These are phyloP conservation scores for Phragmatobia fuliginosa DNA, from an alignment of 2,888 invertebrate species.

Conservation along the genomic window DNA sequence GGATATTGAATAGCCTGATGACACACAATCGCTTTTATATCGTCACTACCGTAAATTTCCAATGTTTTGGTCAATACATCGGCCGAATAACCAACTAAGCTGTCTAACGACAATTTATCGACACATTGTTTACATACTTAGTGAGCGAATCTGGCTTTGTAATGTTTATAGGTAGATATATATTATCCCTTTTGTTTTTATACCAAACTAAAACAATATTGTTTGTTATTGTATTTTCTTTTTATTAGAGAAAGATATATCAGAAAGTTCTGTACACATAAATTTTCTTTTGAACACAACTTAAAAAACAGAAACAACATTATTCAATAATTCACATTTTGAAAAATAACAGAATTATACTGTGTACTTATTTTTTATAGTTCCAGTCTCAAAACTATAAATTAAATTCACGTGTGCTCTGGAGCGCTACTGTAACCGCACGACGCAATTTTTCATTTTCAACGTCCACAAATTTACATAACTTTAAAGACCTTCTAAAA, in stretches of 20 bases:
- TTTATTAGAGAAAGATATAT: constrained; percentile 32
- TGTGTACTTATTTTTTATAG: constrained; percentile 28
- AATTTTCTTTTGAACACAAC: constrained; percentile 4
- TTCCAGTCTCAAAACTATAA: constrained; percentile 34
- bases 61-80: constrained; percentile 43
- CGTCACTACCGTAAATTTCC: constrained; percentile 49
- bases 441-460: constrained; percentile 43
- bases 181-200: constrained; percentile 45
- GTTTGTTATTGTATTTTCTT: constrained; percentile 38
- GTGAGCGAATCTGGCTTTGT: constrained; percentile 42
- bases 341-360: constrained; percentile 48
- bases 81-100: constrained; percentile 50
- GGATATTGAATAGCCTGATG: constrained; percentile 48
- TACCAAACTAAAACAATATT: constrained; percentile 42
- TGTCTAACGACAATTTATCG: constrained; percentile 52
- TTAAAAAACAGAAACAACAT: background rate
- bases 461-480: constrained; percentile 36
- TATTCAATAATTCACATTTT: constrained; percentile 13
- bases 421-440: constrained; percentile 31
- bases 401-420: constrained; percentile 39
- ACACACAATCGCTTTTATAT: constrained; percentile 50
- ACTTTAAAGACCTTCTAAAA: constrained; percentile 37
- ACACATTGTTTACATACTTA: constrained; percentile 54
- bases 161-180: constrained; percentile 44
- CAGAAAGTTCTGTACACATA: background rate